Evolutionary conservation across 1,140 invertebrate species (phyloP).

Genomic region (Phymastichus coffea): DNA sequence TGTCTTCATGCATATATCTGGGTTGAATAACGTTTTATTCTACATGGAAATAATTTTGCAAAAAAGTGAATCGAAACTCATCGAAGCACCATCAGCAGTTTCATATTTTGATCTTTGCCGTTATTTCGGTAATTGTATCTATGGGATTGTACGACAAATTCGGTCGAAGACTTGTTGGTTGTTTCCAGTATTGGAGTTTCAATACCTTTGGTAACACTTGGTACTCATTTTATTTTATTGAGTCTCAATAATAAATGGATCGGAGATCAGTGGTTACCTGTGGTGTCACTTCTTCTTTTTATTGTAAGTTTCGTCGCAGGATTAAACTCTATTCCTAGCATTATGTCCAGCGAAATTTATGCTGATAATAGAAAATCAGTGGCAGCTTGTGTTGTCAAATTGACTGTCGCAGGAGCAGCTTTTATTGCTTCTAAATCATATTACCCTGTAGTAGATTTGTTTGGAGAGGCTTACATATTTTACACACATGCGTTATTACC

Average conservation of each 20-base stretch:
- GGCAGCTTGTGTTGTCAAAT: slow-evolving; percentile 68
- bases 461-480: slow-evolving; percentile 49
- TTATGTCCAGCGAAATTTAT: slow-evolving; percentile 73
- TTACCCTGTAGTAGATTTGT: slow-evolving; percentile 60
- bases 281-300: slow-evolving; percentile 29
- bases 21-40: slow-evolving; percentile 73
- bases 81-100: slow-evolving; percentile 48
- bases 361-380: slow-evolving; percentile 66
- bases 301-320: slow-evolving; percentile 51
- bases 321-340: slow-evolving; percentile 68
- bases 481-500: slow-evolving; percentile 44
- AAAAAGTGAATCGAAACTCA: slow-evolving; percentile 31
- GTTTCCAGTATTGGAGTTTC: slow-evolving; percentile 60
- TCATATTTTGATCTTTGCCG: slow-evolving; percentile 58
- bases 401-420: slow-evolving; percentile 69
- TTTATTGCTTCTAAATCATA: slow-evolving; percentile 75
- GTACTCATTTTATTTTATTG: slow-evolving; percentile 64
- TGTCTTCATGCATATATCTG: slow-evolving; percentile 73
- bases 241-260: slow-evolving; percentile 51
- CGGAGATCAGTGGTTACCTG: slow-evolving; percentile 32
- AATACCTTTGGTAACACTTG: slow-evolving; percentile 57
- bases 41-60: slow-evolving; percentile 76
- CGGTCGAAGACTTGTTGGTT: slow-evolving; percentile 70
- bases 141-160: slow-evolving; percentile 61
- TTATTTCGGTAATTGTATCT: slow-evolving; percentile 51